Evolutionary conservation across 1,140 invertebrate genomes (phyloP), one percentile per base, ranked within the genome.

Genomic region (Drosophila takahashii): DNA sequence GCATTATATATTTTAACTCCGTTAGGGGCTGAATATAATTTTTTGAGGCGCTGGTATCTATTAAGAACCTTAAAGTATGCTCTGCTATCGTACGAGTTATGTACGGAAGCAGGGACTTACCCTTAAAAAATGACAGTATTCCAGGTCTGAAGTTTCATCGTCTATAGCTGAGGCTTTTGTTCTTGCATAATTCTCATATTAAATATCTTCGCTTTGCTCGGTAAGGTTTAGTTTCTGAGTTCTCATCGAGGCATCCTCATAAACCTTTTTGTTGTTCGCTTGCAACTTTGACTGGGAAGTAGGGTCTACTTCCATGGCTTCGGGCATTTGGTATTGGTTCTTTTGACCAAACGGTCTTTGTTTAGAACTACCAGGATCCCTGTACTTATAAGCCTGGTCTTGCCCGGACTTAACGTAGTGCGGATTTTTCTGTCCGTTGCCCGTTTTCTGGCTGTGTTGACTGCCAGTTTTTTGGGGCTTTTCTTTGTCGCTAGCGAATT

Each of bases 41-140:
- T 16, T 42, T 18, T 16, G 8, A 18, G 41, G 15, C 39, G 0
- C 41, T 16, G 41, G 41, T 18, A 42, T 42, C 41, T 22, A 45
- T 22, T 22, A 45, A 45, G 9, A 45, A 1, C 11, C 18, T 45
- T 45, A 44, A 2, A 5, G 10, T 13, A 11, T 10, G 9, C 10
- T 18, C 18, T 45, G 5, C 18, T 22, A 26, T 11, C 16, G 10
- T 45, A 26, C 42, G 18, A 13, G 42, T 22, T 22, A 4, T 22
- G 18, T 44, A 44, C 11, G 18, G 42, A 22, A 22, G 42, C 16
- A 44, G 18, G 18, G 10, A 44, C 11, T 44, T 26, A 0, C 10
- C 42, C 42, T 18, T 45, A 42, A 45, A 45, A 45, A 45, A 26
- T 45, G 13, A 45, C 42, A 45, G 0, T 42, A 42, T 42, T 42